These are phyloP conservation scores for Trachelus troglodyta DNA, from an alignment of 2,888 invertebrate species.

Conservation along the genomic window DNA sequence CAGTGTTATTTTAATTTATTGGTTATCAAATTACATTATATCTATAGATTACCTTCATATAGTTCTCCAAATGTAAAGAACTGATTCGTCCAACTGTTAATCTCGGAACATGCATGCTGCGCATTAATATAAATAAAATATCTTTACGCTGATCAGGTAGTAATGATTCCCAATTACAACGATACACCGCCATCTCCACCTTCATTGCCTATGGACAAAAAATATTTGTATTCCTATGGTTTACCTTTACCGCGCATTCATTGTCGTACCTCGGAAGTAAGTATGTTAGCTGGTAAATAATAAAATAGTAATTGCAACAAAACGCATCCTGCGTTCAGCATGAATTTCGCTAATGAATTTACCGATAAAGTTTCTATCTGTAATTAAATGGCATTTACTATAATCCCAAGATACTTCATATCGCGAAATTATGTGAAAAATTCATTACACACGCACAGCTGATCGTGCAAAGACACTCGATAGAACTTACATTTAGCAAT, in stretches of 20 bases:
- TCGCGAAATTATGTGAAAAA: neutral
- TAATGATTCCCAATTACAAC: slow-evolving; percentile 29
- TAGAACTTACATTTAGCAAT: slow-evolving; percentile 26
- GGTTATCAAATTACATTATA: neutral
- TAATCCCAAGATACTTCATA: slow-evolving; percentile 16
- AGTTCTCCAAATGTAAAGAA: slow-evolving; percentile 31
- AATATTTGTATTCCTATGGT: neutral
- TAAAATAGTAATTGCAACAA: slow-evolving; percentile 33
- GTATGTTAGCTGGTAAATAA: slow-evolving; percentile 32
- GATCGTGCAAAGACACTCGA: neutral
- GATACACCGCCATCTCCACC: slow-evolving; percentile 27
- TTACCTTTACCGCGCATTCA: neutral
- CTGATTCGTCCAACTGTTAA: slow-evolving; percentile 27
- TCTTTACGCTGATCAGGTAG: slow-evolving; percentile 23
- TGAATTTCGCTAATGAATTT: slow-evolving; percentile 11
- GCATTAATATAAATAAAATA: slow-evolving; percentile 28
- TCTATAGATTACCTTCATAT: slow-evolving; percentile 23
- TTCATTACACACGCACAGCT: neutral
- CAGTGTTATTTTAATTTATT: neutral
- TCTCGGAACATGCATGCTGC: slow-evolving; percentile 25
- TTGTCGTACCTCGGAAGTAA: slow-evolving; percentile 26
- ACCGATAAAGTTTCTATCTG: neutral
- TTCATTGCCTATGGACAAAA: slow-evolving; percentile 18
- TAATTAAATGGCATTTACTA: slow-evolving; percentile 17
- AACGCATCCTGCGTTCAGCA: slow-evolving; percentile 29